A percentile compares a stretch with the other conserved stretches of the same genome.
Evolutionary conservation across 2,888 invertebrate genomes (phyloP).

Genomic region (Mythimna ferrago): DNA sequence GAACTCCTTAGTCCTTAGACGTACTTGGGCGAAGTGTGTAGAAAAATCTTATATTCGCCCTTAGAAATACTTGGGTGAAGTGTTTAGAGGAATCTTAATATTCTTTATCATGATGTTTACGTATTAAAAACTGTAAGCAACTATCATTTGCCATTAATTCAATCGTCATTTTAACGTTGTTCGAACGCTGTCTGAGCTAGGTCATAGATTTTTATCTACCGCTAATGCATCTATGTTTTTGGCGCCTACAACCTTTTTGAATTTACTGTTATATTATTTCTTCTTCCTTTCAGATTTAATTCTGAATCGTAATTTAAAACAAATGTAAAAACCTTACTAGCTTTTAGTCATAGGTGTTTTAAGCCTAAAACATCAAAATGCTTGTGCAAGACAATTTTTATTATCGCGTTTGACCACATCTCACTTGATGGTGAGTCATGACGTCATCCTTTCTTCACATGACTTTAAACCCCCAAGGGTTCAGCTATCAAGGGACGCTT

Average conservation of each 20-base stretch:
- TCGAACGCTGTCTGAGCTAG: not conserved
- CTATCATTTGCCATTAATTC: not conserved
- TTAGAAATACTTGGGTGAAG: no score
- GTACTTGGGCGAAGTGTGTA: not conserved
- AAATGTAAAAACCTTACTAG: no score
- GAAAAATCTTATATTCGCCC: not conserved
- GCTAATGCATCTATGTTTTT: not conserved
- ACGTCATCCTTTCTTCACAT: not conserved
- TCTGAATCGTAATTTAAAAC: no score
- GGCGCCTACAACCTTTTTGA: not conserved
- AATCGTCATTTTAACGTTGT: not conserved
- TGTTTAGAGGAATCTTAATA: no score
- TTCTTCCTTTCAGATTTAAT: no score
- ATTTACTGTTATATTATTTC: no score
- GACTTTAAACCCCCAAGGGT: not conserved
- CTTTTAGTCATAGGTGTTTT: no score
- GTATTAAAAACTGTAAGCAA: not conserved
- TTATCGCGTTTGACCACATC: no score
- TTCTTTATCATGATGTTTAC: not conserved
- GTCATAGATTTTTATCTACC: not conserved
- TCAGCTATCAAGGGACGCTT: not conserved
- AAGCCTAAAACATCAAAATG: no score
- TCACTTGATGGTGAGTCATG: no score
- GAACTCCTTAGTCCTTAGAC: conserved; percentile 20
- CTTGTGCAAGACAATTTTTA: no score